Conservation (phyloP, 2,888 invertebrate genomes). For the Poecilobothrus nobilitatus region DNA sequence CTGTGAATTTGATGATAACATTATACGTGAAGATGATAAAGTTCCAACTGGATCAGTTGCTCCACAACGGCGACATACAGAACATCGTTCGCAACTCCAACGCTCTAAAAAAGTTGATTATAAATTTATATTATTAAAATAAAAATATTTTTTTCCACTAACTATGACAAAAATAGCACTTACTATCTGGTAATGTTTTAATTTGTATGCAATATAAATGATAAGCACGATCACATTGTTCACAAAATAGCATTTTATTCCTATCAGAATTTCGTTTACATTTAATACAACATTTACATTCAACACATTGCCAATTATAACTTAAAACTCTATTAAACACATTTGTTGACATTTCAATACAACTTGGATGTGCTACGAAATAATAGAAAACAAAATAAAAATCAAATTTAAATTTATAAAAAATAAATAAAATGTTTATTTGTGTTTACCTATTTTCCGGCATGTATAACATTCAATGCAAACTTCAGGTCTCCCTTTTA, state of each 20-base stretch:
- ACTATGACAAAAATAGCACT: slow-evolving; percentile 25
- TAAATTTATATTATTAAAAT: neutral
- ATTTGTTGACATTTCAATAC: slow-evolving; percentile 73
- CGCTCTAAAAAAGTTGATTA: slow-evolving; percentile 46
- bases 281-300: slow-evolving; percentile 82
- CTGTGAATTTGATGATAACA: slow-evolving; percentile 12
- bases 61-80: slow-evolving; percentile 58
- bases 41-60: slow-evolving; percentile 48
- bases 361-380: slow-evolving; percentile 80
- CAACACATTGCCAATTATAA: slow-evolving; percentile 90
- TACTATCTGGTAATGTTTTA: slow-evolving; percentile 68
- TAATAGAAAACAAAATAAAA: too few species aligned
- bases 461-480: slow-evolving; percentile 54
- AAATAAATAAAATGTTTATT: neutral
- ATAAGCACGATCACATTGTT: slow-evolving; percentile 88
- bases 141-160: neutral
- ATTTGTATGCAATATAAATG: slow-evolving; percentile 87
- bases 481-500: slow-evolving; percentile 51
- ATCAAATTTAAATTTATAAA: slow-evolving; percentile 16
- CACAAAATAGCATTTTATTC: slow-evolving; percentile 90
- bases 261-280: slow-evolving; percentile 76
- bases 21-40: slow-evolving; percentile 23
- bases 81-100: slow-evolving; percentile 82
- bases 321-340: slow-evolving; percentile 75
- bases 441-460: slow-evolving; percentile 48